A percentile compares a stretch with the other conserved stretches of the same genome.
phyloP scores from a whole-genome alignment of 2,797 vertebrate genomes.

The Agapornis canus region DNA sequence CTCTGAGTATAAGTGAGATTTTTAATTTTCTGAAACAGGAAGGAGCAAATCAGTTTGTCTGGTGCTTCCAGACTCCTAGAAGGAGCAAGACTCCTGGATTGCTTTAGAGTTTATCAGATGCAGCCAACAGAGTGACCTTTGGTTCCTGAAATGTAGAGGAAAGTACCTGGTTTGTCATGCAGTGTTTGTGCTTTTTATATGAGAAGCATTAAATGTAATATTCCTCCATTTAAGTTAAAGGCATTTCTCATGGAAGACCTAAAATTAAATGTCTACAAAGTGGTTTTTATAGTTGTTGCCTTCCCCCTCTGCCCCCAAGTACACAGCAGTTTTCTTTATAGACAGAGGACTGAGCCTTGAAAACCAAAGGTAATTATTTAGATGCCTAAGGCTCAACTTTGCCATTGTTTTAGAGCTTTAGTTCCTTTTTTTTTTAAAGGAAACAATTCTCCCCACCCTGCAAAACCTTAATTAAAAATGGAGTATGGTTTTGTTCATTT shows the following conservation, averaged over 20 bases:
- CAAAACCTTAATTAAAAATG: slow-evolving; percentile 64
- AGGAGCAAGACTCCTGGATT: slow-evolving; percentile 69
- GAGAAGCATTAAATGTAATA: slow-evolving; percentile 47
- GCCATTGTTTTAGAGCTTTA: slow-evolving; percentile 62
- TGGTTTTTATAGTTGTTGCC: slow-evolving; percentile 31
- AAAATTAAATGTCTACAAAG: slow-evolving; percentile 21
- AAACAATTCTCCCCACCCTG: slow-evolving; percentile 3
- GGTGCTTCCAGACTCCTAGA: slow-evolving; percentile 72
- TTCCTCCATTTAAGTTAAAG: slow-evolving; percentile 21
- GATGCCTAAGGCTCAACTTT: slow-evolving; percentile 64
- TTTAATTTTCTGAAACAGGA: slow-evolving; percentile 81
- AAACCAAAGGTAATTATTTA: slow-evolving; percentile 65
- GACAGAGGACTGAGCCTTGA: slow-evolving; percentile 54
- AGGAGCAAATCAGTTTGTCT: slow-evolving; percentile 79
- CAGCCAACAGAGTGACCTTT: slow-evolving; percentile 77
- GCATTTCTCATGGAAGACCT: slow-evolving; percentile 37
- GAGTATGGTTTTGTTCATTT: slow-evolving; percentile 31
- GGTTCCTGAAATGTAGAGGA: slow-evolving; percentile 59
- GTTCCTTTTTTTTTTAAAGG: slow-evolving; percentile 50
- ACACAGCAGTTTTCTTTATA: slow-evolving; percentile 61
- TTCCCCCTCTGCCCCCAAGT: background rate
- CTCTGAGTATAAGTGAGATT: slow-evolving; percentile 78
- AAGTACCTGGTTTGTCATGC: slow-evolving; percentile 46
- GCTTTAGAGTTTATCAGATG: slow-evolving; percentile 78
- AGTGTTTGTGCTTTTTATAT: slow-evolving; percentile 30